Evolutionary conservation across 2,888 invertebrate genomes (phyloP).

Genomic region (Gortyna flavago): DNA sequence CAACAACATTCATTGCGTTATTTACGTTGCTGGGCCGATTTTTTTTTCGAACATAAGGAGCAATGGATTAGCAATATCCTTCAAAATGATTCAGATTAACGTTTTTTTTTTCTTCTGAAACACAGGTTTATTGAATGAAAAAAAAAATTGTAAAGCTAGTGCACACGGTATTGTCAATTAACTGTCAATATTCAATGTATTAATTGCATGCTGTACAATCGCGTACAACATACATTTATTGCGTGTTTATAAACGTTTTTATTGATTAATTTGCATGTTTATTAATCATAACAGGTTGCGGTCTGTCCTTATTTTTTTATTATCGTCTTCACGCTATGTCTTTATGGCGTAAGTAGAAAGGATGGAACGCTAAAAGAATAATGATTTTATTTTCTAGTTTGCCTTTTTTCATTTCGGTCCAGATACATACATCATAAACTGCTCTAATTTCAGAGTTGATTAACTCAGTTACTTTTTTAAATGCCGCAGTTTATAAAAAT

Average conservation of each 20-base stretch:
- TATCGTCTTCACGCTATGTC: conserved; percentile 19
- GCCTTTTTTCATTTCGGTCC: neutral
- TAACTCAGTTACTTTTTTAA: neutral
- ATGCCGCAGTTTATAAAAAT: neutral
- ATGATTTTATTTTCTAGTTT: neutral
- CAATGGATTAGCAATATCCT: neutral
- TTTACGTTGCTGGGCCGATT: neutral
- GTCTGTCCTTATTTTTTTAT: conserved; percentile 34
- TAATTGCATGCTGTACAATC: conserved; percentile 40
- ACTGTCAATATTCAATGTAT: conserved; percentile 40
- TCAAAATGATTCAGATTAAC: neutral
- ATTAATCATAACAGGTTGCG: conserved; percentile 50
- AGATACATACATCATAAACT: neutral
- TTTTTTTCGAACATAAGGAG: neutral
- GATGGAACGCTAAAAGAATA: neutral
- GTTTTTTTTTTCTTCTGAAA: neutral
- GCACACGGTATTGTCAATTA: conserved; percentile 29
- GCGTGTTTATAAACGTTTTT: conserved; percentile 52
- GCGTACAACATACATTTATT: conserved; percentile 37
- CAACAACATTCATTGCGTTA: neutral
- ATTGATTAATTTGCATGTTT: conserved; percentile 57
- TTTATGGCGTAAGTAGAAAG: conserved; percentile 17
- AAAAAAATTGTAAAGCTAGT: neutral
- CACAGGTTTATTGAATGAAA: no score
- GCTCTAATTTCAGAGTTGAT: neutral